Percentiles rank a stretch among this genome's conserved stretches.
phyloP scores from a whole-genome alignment of 2,888 invertebrate genomes.

The Lithophane ornitopus region DNA sequence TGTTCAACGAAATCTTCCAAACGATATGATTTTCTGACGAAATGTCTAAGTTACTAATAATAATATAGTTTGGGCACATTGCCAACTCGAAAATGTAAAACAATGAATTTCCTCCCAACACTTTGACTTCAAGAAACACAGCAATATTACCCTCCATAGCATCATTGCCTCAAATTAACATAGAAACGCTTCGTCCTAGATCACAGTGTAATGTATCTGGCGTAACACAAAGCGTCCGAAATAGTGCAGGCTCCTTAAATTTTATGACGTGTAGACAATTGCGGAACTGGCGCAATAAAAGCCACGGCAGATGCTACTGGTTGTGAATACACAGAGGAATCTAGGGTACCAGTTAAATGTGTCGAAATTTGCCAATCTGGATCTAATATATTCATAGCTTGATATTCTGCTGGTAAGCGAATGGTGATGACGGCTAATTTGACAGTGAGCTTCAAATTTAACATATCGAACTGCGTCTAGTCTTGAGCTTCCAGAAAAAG shows the following conservation, averaged over 20 bases:
- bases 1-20: too few relatives aligned
- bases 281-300: constrained; percentile 43
- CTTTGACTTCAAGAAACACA: constrained; percentile 1
- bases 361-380: constrained; percentile 17
- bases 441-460: constrained; percentile 6
- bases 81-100: constrained; percentile 4
- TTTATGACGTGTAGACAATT: constrained; percentile 61
- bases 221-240: constrained; percentile 17
- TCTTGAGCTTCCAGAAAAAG: not conserved
- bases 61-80: too few relatives aligned
- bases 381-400: constrained; percentile 34
- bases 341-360: constrained; percentile 7
- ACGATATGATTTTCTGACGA: too few relatives aligned
- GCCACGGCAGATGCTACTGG: constrained; percentile 38
- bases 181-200: constrained; percentile 47
- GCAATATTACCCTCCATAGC: constrained; percentile 6
- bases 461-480: not conserved
- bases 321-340: constrained; percentile 31
- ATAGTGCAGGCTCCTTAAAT: constrained; percentile 46
- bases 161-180: constrained; percentile 47
- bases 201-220: constrained; percentile 48
- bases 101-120: not conserved
- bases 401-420: not conserved
- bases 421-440: not conserved
- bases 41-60: too few relatives aligned